Evolutionary conservation across 35 echinoderm and acorn worm genomes (phyloP), one percentile per base, ranked within the genome.

Genomic region (Acanthaster planci): DNA sequence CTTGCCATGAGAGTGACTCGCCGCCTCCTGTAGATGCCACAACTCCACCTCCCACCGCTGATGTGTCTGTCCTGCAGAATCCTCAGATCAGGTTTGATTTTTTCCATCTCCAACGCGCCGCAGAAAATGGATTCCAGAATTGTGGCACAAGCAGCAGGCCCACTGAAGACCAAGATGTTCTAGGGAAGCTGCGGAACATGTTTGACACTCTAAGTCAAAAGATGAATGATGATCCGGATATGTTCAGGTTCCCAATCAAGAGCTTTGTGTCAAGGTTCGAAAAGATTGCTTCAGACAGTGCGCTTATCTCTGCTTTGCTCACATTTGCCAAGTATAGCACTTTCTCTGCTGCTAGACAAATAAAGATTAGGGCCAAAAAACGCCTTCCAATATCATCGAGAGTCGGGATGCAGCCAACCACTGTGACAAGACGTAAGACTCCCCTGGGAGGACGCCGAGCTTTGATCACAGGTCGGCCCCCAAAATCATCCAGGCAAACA

Each of bases 321-420:
- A 86, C 89, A 55, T 91, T 90, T 86, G 88, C 56, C 21, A 85
- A 85, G 75, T 12, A 47, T 47, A 47, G 42, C 12, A 47, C 42
- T 47, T n/a, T n/a, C n/a, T 12, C 42, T 47, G 42, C 42, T 47
- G 42, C 42, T 6, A 47, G 42, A 47, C 42, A 47, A 47, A n/a
- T n/a, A n/a, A 47, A 47, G 42, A 47, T 47, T 12, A 47, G 42
- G 42, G 12, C 42, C 4, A 47, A 47, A 12, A 47, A 47, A 47
- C 12, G 42, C 42, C 42, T 47, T 47, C 42, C 4, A 47, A 47
- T 12, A 47, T 47, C 42, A 12, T 6, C 42, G 12, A 12, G 12
- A 47, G 12, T 47, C 42, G 42, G 42, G 42, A 6, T 47, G 42
- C 42, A 47, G 42, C 42, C 42, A 47, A 47, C 42, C 42, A 12